Evolutionary conservation across 2,797 vertebrate genomes (phyloP), one percentile per base, ranked within the genome.

Genomic region (Gymnocypris eckloni): DNA sequence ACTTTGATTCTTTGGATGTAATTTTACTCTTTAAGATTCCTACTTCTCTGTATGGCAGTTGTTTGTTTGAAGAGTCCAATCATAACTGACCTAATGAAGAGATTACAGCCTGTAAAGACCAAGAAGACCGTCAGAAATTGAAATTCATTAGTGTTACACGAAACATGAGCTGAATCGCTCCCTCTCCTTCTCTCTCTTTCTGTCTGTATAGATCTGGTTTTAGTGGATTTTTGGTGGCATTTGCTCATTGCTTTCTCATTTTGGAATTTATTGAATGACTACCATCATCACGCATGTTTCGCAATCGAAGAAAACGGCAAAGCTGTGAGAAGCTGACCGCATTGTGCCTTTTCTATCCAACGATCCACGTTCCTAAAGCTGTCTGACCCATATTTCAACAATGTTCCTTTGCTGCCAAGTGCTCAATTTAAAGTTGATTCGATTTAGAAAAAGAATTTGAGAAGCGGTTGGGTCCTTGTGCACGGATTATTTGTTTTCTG

Each of bases 161-260:
- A 86, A 73, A 61, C 25, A 28, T 12, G 52, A 85, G 52, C 67
- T 33, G 25, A 70, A 71, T n/a, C n/a, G 13, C 50, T 79, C 66
- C 6, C 48, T 73, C 67, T 71, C 25, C 18, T 6, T 11, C 13
- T 76, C 18, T 33, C 20, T 15, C 39, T 39, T n/a, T 69, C 39
- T 54, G 71, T 72, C 11, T 78, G 28, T 76, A 87, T 89, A 70
- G 87, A 89, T 90, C 75, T 15, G 28, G 28, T 59, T 82, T 72
- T 76, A 86, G 61, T 88, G 61, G 82, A 80, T 85, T 88, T 84
- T 78, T 39, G 86, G 82, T 88, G 86, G 48, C 67, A 85, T 89
- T 88, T 87, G 82, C 88, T 87, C 81, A 88, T 88, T 86, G 71
- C 79, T 15, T 79, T 88, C 72, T 54, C 52, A 56, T 84, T 77